A percentile compares a stretch with the other conserved stretches of the same genome.
phyloP scores from a whole-genome alignment of 2,113 vertebrate species.

The Syngnathoides biaculeatus region DNA sequence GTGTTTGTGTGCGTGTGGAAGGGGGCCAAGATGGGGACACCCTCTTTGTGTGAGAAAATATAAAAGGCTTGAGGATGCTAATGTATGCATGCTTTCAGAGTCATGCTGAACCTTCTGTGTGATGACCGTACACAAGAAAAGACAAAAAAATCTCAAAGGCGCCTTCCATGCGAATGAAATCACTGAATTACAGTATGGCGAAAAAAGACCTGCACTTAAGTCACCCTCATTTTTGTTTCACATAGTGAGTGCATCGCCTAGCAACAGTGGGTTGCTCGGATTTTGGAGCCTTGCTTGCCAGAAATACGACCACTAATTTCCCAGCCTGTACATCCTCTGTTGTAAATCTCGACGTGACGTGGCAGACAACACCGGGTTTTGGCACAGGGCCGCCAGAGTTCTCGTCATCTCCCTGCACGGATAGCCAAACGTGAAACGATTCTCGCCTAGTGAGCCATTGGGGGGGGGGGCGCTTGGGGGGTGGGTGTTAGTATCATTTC shows the following conservation, averaged over 20 bases:
- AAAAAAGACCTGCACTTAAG: neutral
- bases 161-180: neutral
- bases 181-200: neutral
- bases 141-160: neutral
- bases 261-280: slow-evolving; percentile 65
- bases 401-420: neutral
- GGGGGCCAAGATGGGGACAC: slow-evolving; percentile 1
- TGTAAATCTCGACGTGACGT: slow-evolving; percentile 46
- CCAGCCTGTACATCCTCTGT: neutral
- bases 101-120: neutral
- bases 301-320: slow-evolving; percentile 20
- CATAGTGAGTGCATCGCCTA: slow-evolving; percentile 58
- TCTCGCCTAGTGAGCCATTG: neutral
- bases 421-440: neutral
- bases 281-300: slow-evolving; percentile 21
- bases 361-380: slow-evolving; percentile 26
- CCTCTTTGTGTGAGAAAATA: slow-evolving; percentile 32
- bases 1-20: slow-evolving; percentile 15
- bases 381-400: slow-evolving; percentile 23
- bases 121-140: neutral
- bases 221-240: slow-evolving; percentile 10
- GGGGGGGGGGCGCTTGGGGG: no score
- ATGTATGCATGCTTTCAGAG: slow-evolving; percentile 17
- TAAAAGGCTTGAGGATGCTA: slow-evolving; percentile 26
- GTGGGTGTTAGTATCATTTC: slow-evolving; percentile 3